Percentiles rank a stretch among this genome's conserved stretches.
Conservation (phyloP, 23 tunicate species). For the Trididemnum miniatum region DNA sequence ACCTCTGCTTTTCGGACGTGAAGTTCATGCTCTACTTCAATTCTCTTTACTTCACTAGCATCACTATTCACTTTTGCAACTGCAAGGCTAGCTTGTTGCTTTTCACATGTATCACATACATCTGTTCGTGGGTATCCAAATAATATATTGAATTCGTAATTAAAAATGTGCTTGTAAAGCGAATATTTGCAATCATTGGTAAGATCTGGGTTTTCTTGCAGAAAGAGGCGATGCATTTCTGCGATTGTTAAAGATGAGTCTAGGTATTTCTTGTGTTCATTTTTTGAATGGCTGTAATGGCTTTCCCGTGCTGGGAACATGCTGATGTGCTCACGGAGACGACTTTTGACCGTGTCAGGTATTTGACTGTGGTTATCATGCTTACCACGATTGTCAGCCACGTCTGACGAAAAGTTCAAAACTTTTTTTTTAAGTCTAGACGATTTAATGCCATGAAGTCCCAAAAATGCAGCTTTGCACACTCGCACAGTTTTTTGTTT, state of each 20-base stretch:
- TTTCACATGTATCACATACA: slow-evolving; percentile 2
- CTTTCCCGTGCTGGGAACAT: slow-evolving; percentile 5
- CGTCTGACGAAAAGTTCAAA: neutral
- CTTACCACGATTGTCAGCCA: neutral
- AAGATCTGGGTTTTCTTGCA: neutral
- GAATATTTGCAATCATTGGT: slow-evolving; percentile 3
- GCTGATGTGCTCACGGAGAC: neutral
- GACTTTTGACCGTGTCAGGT: neutral
- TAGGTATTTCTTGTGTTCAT: slow-evolving; percentile 8
- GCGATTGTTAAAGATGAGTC: neutral
- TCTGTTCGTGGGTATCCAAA: slow-evolving; percentile 9
- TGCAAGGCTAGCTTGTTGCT: neutral
- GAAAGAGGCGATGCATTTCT: neutral
- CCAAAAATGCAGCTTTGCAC: neutral
- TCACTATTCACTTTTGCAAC: neutral
- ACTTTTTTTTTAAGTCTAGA: slow-evolving; percentile 7
- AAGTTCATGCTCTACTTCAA: slow-evolving; percentile 5
- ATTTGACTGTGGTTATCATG: neutral
- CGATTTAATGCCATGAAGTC: neutral
- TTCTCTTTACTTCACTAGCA: neutral
- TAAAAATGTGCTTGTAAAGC: neutral
- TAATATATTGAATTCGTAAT: slow-evolving; percentile 5
- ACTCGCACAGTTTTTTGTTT: neutral
- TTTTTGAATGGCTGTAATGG: slow-evolving; percentile 4
- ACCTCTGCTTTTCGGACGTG: slow-evolving; percentile 11